Evolutionary conservation across 2,113 vertebrate species (phyloP).

Genomic region (Xiphophorus couchianus): DNA sequence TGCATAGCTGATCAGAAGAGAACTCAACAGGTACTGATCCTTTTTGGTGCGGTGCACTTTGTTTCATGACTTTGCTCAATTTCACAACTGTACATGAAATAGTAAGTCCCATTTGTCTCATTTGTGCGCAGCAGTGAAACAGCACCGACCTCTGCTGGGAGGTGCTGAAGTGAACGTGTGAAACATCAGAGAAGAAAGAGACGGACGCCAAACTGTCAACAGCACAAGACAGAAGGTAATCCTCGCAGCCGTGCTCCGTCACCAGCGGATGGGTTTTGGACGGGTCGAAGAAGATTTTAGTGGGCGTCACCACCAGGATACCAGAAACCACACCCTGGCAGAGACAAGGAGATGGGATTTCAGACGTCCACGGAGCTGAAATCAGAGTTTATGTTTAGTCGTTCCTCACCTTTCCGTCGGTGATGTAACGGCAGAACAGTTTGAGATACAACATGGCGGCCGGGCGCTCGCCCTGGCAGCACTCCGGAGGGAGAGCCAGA

Average conservation of each 20-base stretch:
- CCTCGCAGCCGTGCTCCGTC: conserved; percentile 82
- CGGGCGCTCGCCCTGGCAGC: conserved; percentile 74
- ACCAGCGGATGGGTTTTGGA: conserved; percentile 82
- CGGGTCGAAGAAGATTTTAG: conserved; percentile 85
- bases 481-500: conserved; percentile 80
- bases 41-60: conserved; percentile 90
- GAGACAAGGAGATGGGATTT: background rate
- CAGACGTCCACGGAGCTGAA: background rate
- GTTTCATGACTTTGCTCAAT: conserved; percentile 80
- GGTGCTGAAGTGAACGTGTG: conserved; percentile 77
- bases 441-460: conserved; percentile 77
- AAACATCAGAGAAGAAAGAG: conserved; percentile 80
- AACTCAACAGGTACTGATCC: conserved; percentile 83
- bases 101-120: conserved; percentile 65
- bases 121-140: background rate
- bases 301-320: conserved; percentile 80
- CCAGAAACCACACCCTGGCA: conserved; percentile 82
- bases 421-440: conserved; percentile 82
- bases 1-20: conserved; percentile 94
- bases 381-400: background rate
- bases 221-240: conserved; percentile 81
- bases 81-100: conserved; percentile 80
- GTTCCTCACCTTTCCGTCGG: conserved; percentile 79
- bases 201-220: conserved; percentile 77
- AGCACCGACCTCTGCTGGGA: conserved; percentile 75